These are phyloP conservation scores for Drosophila formosana DNA, from an alignment of 2,888 invertebrate genomes.

Conservation along the genomic window DNA sequence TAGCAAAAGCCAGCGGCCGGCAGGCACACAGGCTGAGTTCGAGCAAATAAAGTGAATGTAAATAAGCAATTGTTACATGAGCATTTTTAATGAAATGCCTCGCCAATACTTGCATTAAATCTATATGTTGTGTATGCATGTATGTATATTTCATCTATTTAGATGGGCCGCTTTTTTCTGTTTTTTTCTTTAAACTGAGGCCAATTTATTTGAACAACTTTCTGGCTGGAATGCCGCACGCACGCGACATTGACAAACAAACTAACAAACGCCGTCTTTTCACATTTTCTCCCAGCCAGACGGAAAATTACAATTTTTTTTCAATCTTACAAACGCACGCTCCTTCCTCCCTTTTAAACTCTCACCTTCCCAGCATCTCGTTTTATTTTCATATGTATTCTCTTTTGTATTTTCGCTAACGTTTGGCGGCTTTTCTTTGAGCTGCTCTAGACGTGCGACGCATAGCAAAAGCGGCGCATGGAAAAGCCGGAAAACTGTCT, in stretches of 20 bases:
- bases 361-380: constrained; percentile 34
- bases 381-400: neutral
- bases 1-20: constrained; percentile 21
- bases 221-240: constrained; percentile 41
- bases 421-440: constrained; percentile 57
- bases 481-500: constrained; percentile 66
- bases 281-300: constrained; percentile 42
- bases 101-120: constrained; percentile 22
- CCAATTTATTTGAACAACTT: constrained; percentile 42
- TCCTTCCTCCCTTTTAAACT: constrained; percentile 7
- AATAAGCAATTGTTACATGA: constrained; percentile 53
- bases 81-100: constrained; percentile 31
- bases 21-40: neutral
- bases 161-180: constrained; percentile 30
- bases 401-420: constrained; percentile 31
- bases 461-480: constrained; percentile 54
- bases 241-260: constrained; percentile 59
- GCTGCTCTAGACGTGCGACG: constrained; percentile 63
- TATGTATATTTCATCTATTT: constrained; percentile 29
- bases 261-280: constrained; percentile 34
- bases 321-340: constrained; percentile 21
- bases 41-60: constrained; percentile 42
- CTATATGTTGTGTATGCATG: constrained; percentile 1
- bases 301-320: constrained; percentile 43
- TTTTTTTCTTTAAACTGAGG: constrained; percentile 27